These are phyloP conservation scores for Selenia dentaria DNA, from an alignment of 2,888 invertebrate genomes.

Conservation along the genomic window DNA sequence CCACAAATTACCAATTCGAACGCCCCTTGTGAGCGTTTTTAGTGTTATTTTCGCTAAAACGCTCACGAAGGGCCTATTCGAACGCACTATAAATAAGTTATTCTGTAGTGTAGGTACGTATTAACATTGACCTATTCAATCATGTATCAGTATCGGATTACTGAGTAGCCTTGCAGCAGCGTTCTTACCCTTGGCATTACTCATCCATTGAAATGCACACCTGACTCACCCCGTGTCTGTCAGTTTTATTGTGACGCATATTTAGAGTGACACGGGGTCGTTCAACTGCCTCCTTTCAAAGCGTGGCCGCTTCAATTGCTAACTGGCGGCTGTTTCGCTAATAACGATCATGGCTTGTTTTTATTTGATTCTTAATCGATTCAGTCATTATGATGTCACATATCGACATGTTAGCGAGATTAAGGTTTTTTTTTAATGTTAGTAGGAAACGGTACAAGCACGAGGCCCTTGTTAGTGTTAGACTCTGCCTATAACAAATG, in stretches of 20 bases:
- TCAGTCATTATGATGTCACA: no score
- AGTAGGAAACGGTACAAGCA: no score
- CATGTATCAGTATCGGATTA: not conserved
- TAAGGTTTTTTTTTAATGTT: no score
- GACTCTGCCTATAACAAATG: no score
- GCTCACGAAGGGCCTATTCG: no score
- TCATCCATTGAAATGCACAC: conserved; percentile 28
- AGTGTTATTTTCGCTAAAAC: no score
- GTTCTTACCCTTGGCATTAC: conserved; percentile 23
- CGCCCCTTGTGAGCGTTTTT: no score
- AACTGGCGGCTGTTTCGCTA: not conserved
- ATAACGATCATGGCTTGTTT: not conserved
- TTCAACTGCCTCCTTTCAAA: conserved; percentile 13
- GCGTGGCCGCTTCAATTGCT: not conserved
- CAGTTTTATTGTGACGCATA: conserved; percentile 18
- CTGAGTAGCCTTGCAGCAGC: conserved; percentile 18
- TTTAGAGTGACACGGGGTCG: conserved; percentile 7
- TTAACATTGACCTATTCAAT: not conserved
- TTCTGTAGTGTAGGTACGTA: not conserved
- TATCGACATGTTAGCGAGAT: no score
- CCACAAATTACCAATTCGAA: no score
- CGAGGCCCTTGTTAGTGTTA: no score
- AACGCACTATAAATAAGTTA: no score
- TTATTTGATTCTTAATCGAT: no score
- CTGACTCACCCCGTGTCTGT: conserved; percentile 16